Evolutionary conservation across 2,797 vertebrate species (phyloP).

Genomic region (Hemitrygon akajei): DNA sequence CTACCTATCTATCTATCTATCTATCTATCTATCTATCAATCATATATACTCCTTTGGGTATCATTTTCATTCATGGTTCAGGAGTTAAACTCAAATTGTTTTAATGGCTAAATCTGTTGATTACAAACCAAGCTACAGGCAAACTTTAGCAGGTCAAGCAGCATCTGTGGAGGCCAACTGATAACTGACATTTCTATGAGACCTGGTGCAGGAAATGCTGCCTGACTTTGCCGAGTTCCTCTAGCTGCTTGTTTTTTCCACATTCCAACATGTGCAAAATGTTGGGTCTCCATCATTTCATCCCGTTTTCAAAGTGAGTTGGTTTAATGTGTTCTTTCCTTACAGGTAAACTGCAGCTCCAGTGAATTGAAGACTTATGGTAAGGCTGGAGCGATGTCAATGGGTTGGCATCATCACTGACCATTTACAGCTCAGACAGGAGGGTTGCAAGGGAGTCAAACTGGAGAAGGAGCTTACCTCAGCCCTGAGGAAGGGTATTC

Average conservation of each 20-base stretch:
- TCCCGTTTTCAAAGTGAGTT: too few relatives aligned
- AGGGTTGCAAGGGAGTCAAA: not conserved
- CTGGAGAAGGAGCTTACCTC: not conserved
- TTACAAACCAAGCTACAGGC: too few relatives aligned
- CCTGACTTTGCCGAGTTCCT: too few relatives aligned
- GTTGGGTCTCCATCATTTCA: too few relatives aligned
- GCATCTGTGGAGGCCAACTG: too few relatives aligned
- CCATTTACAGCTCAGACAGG: not conserved
- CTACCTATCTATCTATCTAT: too few relatives aligned
- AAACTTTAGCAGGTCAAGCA: too few relatives aligned
- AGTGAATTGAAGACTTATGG: not conserved
- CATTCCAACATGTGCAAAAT: too few relatives aligned
- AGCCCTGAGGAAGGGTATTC: too few relatives aligned
- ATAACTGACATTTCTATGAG: not conserved
- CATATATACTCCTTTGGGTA: not conserved
- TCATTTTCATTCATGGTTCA: not conserved
- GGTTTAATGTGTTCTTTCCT: not conserved
- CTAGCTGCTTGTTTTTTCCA: too few relatives aligned
- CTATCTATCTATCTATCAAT: too few relatives aligned
- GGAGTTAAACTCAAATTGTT: not conserved
- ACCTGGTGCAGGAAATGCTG: too few relatives aligned
- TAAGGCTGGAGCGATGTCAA: not conserved
- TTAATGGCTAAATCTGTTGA: not conserved
- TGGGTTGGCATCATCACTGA: not conserved
- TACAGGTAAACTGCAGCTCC: not conserved